phyloP scores from a whole-genome alignment of 2,113 vertebrate species.

The Fulmarus glacialis region DNA sequence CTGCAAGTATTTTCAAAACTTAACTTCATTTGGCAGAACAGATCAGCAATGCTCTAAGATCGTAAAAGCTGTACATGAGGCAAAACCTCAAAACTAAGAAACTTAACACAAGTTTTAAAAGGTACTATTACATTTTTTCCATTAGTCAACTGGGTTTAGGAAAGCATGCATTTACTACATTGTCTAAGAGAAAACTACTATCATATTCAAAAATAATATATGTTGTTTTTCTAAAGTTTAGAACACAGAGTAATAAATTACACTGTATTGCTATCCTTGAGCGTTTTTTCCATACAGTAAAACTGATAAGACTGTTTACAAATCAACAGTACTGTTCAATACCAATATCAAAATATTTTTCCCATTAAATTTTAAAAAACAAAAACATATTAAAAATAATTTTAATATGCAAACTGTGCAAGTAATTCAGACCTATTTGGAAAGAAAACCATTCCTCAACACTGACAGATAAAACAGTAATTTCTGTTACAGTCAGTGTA shows the following conservation, averaged over 20 bases:
- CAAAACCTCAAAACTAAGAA: background rate
- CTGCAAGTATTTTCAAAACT: background rate
- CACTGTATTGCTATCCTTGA: no score
- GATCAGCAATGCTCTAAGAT: background rate
- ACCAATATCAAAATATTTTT: background rate
- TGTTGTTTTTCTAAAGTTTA: background rate
- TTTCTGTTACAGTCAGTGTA: background rate
- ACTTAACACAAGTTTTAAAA: rapidly evolving
- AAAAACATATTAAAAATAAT: background rate
- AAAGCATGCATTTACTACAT: background rate
- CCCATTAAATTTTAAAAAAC: background rate
- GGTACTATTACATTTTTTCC: background rate
- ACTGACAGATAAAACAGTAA: background rate
- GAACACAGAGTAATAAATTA: background rate
- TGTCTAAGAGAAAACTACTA: background rate
- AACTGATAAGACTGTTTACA: background rate
- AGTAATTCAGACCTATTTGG: background rate
- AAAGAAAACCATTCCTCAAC: background rate
- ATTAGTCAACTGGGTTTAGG: background rate
- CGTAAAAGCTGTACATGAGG: rapidly evolving
- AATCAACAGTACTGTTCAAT: background rate
- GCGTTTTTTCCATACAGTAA: background rate
- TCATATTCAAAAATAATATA: background rate
- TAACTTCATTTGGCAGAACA: background rate
- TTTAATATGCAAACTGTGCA: rapidly evolving